Evolutionary conservation across 2,113 vertebrate genomes (phyloP), one percentile per base, ranked within the genome.

Genomic region (Bothrops jararaca): DNA sequence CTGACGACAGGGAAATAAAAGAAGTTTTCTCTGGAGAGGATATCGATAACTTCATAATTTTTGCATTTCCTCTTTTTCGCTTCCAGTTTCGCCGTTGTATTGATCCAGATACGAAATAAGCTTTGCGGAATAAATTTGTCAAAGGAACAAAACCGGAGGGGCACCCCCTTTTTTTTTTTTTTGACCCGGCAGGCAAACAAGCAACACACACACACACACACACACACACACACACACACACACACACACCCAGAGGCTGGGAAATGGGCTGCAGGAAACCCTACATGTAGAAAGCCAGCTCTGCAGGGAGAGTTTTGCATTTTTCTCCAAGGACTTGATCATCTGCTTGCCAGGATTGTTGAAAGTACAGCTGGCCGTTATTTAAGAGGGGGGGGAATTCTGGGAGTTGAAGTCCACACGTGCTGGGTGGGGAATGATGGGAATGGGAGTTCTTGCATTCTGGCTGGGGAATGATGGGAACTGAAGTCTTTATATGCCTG

Each of bases 241-340:
- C 29, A 22, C 11, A 0, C 1, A n/a, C 20, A 74, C 7, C 6
- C 2, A 74, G 5, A 6, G 13, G 13, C n/a, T 0, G 5, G 13
- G 15, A 74, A 34, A 20, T 0, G 0, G n/a, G 5, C 29, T 15
- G 13, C 5, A 18, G 69, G 13, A 34, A 74, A 7, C 69, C 69
- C 69, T 39, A n/a, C 69, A 5, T 74, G 64, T 74, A 18, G 64
- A 74, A 74, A 74, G 64, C 5, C 15, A 18, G 60, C 12, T 69
- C 64, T 74, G n/a, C 5, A 3, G 15, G 69, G 64, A 7, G 13
- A 6, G 1, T 6, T 2, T 34, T 34, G 64, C n/a, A 18, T 34
- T 74, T 34, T 74, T 18, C 64, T 34, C 64, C 64, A 34, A 15
- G 1, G 13, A 34, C 13, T 18, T n/a, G 29, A 15, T 69, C 29